Percentiles rank a stretch among this genome's conserved stretches.
These are phyloP conservation scores for Mormoops blainvillei DNA, from an alignment of 2,113 vertebrate genomes.

Conservation along the genomic window DNA sequence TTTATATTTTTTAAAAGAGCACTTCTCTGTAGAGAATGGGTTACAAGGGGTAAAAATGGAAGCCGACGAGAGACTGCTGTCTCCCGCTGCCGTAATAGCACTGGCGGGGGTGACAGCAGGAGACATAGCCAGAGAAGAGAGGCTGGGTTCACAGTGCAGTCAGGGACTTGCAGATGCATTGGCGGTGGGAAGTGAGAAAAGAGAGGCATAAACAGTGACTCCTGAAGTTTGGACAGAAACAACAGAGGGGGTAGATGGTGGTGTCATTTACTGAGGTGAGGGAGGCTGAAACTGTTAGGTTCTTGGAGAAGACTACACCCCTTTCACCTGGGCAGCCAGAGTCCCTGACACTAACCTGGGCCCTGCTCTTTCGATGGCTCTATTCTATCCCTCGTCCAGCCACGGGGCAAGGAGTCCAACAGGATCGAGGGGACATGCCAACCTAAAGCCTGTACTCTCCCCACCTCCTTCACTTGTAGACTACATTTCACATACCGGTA, in stretches of 20 bases:
- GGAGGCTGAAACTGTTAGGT: not conserved
- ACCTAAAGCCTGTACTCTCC: not conserved
- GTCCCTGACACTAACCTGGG: not conserved
- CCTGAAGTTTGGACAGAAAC: not conserved
- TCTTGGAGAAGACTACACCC: not conserved
- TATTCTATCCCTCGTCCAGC: not conserved
- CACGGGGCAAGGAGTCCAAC: not conserved
- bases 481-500: not conserved
- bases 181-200: not conserved
- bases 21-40: not conserved
- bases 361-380: not conserved
- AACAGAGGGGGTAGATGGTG: not conserved
- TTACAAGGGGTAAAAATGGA: not conserved
- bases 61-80: not conserved
- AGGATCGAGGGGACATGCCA: not conserved
- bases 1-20: not conserved
- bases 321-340: not conserved
- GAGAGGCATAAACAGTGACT: not conserved
- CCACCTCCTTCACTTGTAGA: not conserved
- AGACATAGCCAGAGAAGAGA: not conserved
- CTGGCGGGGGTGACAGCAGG: not conserved
- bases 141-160: not conserved
- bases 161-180: not conserved
- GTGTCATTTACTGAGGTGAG: not conserved
- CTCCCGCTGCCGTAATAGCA: not conserved